phyloP scores from a whole-genome alignment of 2,797 vertebrate genomes.

The Linurgus olivaceus region DNA sequence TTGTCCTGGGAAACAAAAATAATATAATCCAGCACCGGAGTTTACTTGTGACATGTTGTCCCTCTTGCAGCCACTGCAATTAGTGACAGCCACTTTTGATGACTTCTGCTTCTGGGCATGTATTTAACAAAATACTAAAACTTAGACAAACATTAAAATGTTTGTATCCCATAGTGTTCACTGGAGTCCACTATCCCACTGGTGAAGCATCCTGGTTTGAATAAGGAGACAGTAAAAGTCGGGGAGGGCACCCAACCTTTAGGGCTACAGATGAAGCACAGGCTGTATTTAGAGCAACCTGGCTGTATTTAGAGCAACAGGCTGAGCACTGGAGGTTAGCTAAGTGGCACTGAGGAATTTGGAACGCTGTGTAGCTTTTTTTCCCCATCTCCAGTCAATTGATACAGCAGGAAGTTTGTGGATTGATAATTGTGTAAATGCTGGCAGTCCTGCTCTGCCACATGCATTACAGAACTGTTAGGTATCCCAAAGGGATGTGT shows the following conservation, averaged over 20 bases:
- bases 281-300: neutral
- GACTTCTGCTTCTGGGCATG: neutral
- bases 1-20: neutral
- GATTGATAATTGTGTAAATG: neutral
- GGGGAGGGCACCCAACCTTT: neutral
- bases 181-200: neutral
- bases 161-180: neutral
- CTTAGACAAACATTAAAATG: neutral
- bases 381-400: neutral
- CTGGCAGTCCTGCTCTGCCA: neutral
- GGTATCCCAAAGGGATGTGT: neutral
- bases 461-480: neutral
- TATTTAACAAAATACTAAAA: neutral
- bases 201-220: neutral
- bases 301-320: neutral
- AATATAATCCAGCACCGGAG: neutral
- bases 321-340: neutral
- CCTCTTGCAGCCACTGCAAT: neutral
- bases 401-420: neutral
- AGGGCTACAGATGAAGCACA: neutral
- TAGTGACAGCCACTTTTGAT: neutral
- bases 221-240: neutral
- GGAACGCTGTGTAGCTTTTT: neutral
- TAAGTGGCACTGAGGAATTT: neutral
- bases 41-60: rapidly evolving